Evolutionary conservation across 1,140 invertebrate species (phyloP).

Genomic region (Rhagoletis zephyria): DNA sequence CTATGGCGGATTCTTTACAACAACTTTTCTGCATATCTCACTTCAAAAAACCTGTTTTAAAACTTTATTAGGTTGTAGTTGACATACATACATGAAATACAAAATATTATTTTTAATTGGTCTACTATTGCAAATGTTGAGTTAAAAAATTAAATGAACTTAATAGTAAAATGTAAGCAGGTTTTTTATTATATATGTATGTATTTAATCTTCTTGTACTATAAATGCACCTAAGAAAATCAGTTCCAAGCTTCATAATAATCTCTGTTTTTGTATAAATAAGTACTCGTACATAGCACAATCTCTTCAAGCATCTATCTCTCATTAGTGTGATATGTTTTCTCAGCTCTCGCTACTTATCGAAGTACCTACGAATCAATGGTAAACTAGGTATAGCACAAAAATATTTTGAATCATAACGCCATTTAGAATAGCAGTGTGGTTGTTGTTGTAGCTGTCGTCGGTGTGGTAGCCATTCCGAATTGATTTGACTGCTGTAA

Average conservation of each 20-base stretch:
- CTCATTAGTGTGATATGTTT: constrained; percentile 24
- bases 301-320: background rate
- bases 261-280: constrained; percentile 13
- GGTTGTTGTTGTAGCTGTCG: constrained; percentile 7
- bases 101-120: background rate
- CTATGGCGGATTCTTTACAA: too few relatives aligned
- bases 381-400: background rate
- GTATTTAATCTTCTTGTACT: background rate
- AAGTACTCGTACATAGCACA: background rate
- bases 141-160: background rate
- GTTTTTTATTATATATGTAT: background rate
- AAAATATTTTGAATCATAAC: background rate
- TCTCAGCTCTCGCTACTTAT: background rate
- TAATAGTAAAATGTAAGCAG: background rate
- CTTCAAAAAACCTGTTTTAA: too few relatives aligned
- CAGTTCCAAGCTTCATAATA: background rate
- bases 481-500: constrained; percentile 56
- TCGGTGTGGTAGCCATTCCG: constrained; percentile 36
- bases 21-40: too few relatives aligned
- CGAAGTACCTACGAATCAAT: background rate
- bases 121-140: background rate
- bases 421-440: constrained; percentile 25
- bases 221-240: background rate
- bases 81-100: too few relatives aligned
- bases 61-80: too few relatives aligned